Percentiles rank a stretch among this genome's conserved stretches.
Conservation (phyloP, 2,113 vertebrate species). For the Sinocyclocheilus anshuiensis region DNA sequence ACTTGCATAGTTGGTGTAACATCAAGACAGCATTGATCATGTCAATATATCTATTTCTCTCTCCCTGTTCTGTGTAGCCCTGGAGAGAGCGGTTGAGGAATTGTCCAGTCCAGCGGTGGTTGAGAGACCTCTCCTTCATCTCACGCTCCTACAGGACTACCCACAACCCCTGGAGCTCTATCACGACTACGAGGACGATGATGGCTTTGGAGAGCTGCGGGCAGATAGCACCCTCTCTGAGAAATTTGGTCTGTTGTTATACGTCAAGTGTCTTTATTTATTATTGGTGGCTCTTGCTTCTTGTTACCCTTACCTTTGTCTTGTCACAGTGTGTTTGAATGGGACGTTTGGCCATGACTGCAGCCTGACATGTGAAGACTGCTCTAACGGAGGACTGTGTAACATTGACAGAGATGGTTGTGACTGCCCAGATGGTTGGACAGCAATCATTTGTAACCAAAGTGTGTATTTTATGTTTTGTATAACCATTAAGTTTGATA, state of each 20-base stretch:
- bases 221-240: constrained; percentile 86
- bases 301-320: not conserved
- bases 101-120: constrained; percentile 71
- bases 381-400: constrained; percentile 82
- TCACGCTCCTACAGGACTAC: constrained; percentile 82
- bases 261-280: not conserved
- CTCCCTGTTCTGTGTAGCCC: constrained; percentile 65
- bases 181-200: constrained; percentile 81
- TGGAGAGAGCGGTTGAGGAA: constrained; percentile 72
- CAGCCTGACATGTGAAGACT: constrained; percentile 90
- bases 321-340: constrained; percentile 78
- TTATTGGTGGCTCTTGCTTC: not conserved
- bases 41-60: not conserved
- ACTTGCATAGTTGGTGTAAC: not conserved
- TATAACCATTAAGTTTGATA: not conserved
- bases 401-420: constrained; percentile 75
- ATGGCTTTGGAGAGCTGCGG: constrained; percentile 79
- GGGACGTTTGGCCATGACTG: constrained; percentile 89
- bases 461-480: constrained; percentile 75
- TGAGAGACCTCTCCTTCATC: constrained; percentile 74
- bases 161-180: constrained; percentile 79
- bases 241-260: constrained; percentile 82
- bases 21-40: not conserved
- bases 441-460: constrained; percentile 86
- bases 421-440: constrained; percentile 85